A percentile compares a stretch with the other conserved stretches of the same genome.
Evolutionary conservation across 2,113 vertebrate species (phyloP).

Genomic region (Indicator maculatus): DNA sequence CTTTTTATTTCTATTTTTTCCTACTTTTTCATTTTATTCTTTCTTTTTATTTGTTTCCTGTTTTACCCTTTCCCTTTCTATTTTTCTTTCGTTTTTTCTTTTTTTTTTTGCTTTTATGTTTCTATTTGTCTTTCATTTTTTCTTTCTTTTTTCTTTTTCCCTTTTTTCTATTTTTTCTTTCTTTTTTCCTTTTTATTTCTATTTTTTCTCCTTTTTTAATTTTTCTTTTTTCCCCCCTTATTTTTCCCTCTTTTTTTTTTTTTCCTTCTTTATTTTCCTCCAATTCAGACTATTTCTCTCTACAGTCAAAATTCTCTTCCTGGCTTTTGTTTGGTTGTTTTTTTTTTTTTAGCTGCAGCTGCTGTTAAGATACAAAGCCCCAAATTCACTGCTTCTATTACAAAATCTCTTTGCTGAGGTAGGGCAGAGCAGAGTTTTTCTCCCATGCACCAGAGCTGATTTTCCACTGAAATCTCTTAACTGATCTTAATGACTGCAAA

Average conservation of each 20-base stretch:
- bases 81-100: no score
- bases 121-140: accelerated
- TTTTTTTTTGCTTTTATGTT: accelerated
- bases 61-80: no score
- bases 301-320: not conserved
- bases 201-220: no score
- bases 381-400: not conserved
- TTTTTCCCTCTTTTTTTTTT: no score
- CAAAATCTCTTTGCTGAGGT: not conserved
- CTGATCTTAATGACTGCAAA: not conserved
- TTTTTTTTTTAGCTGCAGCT: not conserved
- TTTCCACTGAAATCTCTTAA: not conserved
- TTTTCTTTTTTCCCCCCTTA: no score
- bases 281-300: not conserved
- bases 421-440: not conserved
- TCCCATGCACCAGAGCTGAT: not conserved
- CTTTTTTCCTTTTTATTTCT: no score
- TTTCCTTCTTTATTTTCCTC: no score
- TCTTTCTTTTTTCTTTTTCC: accelerated
- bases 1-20: accelerated
- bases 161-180: accelerated
- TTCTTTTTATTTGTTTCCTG: no score
- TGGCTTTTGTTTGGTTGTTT: not conserved
- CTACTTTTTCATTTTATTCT: no score
- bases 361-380: not conserved